Percentiles rank a stretch among this genome's conserved stretches.
These are phyloP conservation scores for Ctenopoma multispine DNA, from an alignment of 2,797 vertebrate species.

Conservation along the genomic window DNA sequence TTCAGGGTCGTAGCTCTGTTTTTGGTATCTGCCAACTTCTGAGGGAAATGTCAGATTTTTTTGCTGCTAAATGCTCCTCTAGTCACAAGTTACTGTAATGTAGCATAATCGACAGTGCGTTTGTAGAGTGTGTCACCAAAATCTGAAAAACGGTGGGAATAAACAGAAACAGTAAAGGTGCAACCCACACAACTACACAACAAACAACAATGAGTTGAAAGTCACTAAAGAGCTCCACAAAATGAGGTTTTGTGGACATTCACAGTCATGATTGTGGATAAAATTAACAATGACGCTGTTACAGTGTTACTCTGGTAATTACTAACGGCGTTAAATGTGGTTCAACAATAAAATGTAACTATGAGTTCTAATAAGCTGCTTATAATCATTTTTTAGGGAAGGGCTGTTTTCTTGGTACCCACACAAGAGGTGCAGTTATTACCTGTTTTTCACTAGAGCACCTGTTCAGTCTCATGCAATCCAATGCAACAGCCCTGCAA, in stretches of 20 bases:
- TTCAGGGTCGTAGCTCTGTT: too few relatives aligned
- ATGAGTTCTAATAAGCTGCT: background rate
- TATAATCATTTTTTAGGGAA: too few relatives aligned
- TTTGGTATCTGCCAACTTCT: background rate
- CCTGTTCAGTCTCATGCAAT: conserved; percentile 7
- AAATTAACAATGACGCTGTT: too few relatives aligned
- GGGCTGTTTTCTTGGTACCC: too few relatives aligned
- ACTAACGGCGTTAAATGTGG: background rate
- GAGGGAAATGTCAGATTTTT: too few relatives aligned
- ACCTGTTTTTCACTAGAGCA: conserved; percentile 4
- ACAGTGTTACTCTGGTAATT: too few relatives aligned
- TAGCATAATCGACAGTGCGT: background rate
- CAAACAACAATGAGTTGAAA: too few relatives aligned
- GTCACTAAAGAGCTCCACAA: too few relatives aligned
- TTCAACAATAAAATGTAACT: background rate
- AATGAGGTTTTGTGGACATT: too few relatives aligned
- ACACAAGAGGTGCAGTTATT: background rate
- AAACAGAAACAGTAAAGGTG: background rate
- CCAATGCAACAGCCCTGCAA: background rate
- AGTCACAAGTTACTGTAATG: too few relatives aligned
- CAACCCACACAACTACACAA: too few relatives aligned
- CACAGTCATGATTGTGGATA: background rate
- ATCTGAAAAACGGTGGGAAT: background rate
- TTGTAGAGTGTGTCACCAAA: background rate
- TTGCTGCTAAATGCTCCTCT: too few relatives aligned